Base-by-base conservation (phyloP, 2,113 vertebrate genomes). In the Rhinoderma darwinii region DNA sequence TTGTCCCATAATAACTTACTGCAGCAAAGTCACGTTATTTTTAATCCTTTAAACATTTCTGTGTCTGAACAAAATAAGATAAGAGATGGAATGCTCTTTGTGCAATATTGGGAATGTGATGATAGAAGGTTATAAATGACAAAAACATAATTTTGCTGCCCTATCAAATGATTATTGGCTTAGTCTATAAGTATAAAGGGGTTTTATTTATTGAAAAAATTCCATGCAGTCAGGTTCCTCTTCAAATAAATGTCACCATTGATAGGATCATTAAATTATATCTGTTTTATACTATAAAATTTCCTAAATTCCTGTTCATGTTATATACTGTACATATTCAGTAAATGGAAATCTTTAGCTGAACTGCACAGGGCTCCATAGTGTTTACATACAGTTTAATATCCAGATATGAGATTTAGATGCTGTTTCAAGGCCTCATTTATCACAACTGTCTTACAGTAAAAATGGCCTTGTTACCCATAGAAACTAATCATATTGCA, bases 31-130 rank as follows among this genome's bases (percentile, higher is more conserved):
- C 35, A 9, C 76, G 35, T 30, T 89, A 82, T 86, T 82, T 88
- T 76, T 89, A 85, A 91, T 27, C 41, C 59, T 89, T 88, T 79
- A 88, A 90, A 86, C 90, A 89, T 84, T 90, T 90, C 89, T 15
- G 84, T 90, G 4, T 81, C 68, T 84, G 74, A 88, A 83, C 44
- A 88, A 84, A 88, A 50, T 76, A 84, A 88, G 88, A 84, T 84
- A 86, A 90, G 86, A 88, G 89, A 90, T 90, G 70, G 83, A 91
- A 75, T 80, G 81, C 27, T 85, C 89, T 91, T 88, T 89, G 85
- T 83, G 51, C 83, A 78, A 86, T 81, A 50, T 25, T n/a, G 82
- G 87, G 91, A 87, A 78, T 88, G 81, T 86, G 88, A 90, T 86
- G 84, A 82, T 88, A 86, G 92, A 90, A 85, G 25, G 89, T 82